Conservation (phyloP, 1,140 invertebrate genomes). For the Hestina assimilis region DNA sequence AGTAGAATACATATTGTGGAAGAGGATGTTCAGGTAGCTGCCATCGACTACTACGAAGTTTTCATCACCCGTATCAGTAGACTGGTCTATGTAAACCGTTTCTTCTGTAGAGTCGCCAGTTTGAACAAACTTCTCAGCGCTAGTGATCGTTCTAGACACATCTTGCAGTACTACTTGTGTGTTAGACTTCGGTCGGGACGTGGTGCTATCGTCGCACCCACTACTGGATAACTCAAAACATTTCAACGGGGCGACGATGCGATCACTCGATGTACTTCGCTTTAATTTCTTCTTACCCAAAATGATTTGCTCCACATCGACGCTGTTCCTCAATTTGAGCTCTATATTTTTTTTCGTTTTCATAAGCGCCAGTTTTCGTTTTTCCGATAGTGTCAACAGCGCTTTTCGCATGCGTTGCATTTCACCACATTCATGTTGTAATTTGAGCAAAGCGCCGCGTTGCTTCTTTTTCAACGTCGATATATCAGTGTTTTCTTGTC, state of each 20-base stretch:
- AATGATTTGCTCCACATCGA: constrained; percentile 61
- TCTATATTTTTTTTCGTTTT: constrained; percentile 71
- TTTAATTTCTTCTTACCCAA: constrained; percentile 60
- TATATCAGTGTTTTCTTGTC: constrained; percentile 66
- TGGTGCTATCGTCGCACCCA: constrained; percentile 56
- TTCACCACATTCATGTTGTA: constrained; percentile 72
- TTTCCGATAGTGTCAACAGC: constrained; percentile 59
- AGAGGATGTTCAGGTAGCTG: constrained; percentile 68
- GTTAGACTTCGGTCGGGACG: constrained; percentile 42
- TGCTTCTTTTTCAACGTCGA: constrained; percentile 71
- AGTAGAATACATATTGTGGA: constrained; percentile 59
- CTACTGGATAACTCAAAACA: constrained; percentile 70
- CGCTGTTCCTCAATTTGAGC: constrained; percentile 57
- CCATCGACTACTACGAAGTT: constrained; percentile 65
- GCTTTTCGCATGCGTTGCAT: constrained; percentile 74
- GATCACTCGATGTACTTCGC: constrained; percentile 38
- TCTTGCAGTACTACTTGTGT: constrained; percentile 21
- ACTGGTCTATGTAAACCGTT: constrained; percentile 20
- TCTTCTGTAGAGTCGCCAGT: constrained; percentile 44
- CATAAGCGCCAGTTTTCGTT: constrained; percentile 64
- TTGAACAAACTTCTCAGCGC: constrained; percentile 62
- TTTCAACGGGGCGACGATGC: constrained; percentile 52
- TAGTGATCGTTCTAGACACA: constrained; percentile 20
- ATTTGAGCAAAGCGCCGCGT: constrained; percentile 64
- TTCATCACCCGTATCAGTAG: constrained; percentile 47